Base-by-base conservation (phyloP, 2,888 invertebrate genomes). In the Scaptodrosophila latifasciaeformis region DNA sequence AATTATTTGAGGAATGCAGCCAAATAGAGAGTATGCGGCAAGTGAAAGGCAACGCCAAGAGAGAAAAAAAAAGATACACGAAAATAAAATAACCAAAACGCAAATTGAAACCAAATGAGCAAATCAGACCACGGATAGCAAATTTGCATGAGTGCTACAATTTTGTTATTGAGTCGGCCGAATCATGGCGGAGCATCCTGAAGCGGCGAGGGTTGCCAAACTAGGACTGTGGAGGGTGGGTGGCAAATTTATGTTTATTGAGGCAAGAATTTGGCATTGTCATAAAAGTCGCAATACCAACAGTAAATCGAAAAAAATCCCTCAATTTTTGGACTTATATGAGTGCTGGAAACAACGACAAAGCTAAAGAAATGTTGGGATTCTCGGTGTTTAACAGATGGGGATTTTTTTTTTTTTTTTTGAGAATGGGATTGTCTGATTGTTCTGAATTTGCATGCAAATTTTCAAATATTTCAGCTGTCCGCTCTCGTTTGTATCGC, bases 101-200 rank as follows among this genome's bases (percentile, higher is more conserved):
- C 62, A 82, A 82, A 83, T 83, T 83, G 84, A 83, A 82, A 83
- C 80, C 72, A 83, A 83, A 80, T 83, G 84, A 82, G 80, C 79
- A 84, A 83, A 83, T 84, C 82, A 82, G 82, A 80, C 82, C 72
- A 66, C 74, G 79, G n/a, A n/a, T n/a, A n/a, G n/a, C n/a, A 34
- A 79, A 83, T 83, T 84, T 83, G 84, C 83, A 81, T 84, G 71
- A n/a, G n/a, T 81, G 84, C 80, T 81, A 74, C 84, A 80, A 83
- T 82, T 82, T 80, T 71, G 65, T 69, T 54, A 10, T 1, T 18
- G 17, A 15, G 19, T 15, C 15, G 15, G 10, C 15, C 18, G 30
- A 12, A 12, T 6, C 31, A 18, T 48, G 35, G 27, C 13, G n/a
- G n/a, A n/a, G n/a, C n/a, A n/a, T n/a, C n/a, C n/a, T 37, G 27